phyloP scores from a whole-genome alignment of 2,113 vertebrate genomes.

The Bufo gargarizans region DNA sequence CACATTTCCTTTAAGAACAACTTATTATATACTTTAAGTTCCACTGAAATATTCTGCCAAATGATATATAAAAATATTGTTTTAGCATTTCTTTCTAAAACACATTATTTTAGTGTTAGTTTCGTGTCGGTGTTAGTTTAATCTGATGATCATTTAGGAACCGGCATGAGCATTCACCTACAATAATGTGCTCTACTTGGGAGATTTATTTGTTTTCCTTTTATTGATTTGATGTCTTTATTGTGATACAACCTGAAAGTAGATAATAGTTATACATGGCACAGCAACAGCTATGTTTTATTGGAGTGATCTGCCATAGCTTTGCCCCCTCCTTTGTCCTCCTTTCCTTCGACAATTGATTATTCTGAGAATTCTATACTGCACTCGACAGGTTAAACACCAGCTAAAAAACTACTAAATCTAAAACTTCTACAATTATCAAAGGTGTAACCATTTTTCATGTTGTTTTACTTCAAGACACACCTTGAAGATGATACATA shows the following conservation, averaged over 20 bases:
- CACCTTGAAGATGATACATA: too few species aligned
- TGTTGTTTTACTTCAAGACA: too few species aligned
- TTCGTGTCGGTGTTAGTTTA: background rate
- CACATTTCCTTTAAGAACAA: too few species aligned
- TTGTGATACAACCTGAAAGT: constrained; percentile 21
- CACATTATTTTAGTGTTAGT: background rate
- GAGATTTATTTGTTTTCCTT: background rate
- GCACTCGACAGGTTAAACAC: constrained; percentile 5
- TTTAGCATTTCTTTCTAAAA: background rate
- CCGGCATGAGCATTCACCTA: background rate
- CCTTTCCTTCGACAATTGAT: constrained; percentile 14
- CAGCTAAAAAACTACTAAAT: constrained; percentile 3
- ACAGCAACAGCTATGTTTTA: constrained; percentile 24
- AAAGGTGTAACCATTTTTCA: background rate
- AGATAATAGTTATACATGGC: constrained; percentile 25
- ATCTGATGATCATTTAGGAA: constrained; percentile 11
- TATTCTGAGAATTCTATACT: constrained; percentile 15
- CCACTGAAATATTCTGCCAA: background rate
- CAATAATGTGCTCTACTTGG: constrained; percentile 5
- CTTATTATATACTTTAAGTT: background rate
- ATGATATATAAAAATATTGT: background rate
- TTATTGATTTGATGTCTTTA: constrained; percentile 34
- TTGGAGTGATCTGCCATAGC: constrained; percentile 6
- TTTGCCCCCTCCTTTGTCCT: background rate
- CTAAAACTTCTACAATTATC: background rate